Base-by-base conservation (phyloP, 2,888 invertebrate species). In the Tipula unca region DNA sequence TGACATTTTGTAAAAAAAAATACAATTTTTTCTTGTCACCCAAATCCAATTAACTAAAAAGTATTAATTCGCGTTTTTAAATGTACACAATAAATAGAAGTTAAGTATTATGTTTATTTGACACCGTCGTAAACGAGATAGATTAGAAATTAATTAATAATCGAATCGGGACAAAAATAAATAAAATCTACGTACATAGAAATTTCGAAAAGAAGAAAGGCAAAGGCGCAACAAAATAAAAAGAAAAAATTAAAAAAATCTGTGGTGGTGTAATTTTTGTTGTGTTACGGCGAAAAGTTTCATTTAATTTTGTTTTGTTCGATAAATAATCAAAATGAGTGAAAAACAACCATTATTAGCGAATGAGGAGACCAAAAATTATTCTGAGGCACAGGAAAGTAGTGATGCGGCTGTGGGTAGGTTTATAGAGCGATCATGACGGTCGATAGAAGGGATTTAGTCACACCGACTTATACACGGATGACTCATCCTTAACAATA, bases 281-380 rank as follows among this genome's bases (percentile, higher is more conserved):
- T 20, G 69, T 69, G 69, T 25, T 69, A 25, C 69, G 25, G 69
- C 69, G 69, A 69, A 69, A 69, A 69, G 1, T 69, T 69, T 25
- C 10, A 69, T 69, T 83, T 83, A 29, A 82, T 29, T 82, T 82
- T 82, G 13, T 29, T 82, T 82, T 83, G 83, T 83, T 32, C 35
- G 6, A 83, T 83, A 32, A 4, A 5, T 83, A 17, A 20, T 84
- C 32, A 36, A 36, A 84, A 84, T 84, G 84, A 84, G 84, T 54
- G 90, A 90, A 87, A 89, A 89, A 87, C 90, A 90, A 87, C 89
- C 90, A 86, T 88, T 90, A 86, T 88, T 90, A 87, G 88, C 88
- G 69, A 89, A 88, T 86, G 88, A 89, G 85, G 89, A 35, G 29
- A 25, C 36, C 20, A 36, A 84, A 83, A 48, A 35, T 42, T 86